A percentile compares a stretch with the other conserved stretches of the same genome.
Conservation (phyloP, 2,888 invertebrate genomes). For the Lasioglossum zephyrum region DNA sequence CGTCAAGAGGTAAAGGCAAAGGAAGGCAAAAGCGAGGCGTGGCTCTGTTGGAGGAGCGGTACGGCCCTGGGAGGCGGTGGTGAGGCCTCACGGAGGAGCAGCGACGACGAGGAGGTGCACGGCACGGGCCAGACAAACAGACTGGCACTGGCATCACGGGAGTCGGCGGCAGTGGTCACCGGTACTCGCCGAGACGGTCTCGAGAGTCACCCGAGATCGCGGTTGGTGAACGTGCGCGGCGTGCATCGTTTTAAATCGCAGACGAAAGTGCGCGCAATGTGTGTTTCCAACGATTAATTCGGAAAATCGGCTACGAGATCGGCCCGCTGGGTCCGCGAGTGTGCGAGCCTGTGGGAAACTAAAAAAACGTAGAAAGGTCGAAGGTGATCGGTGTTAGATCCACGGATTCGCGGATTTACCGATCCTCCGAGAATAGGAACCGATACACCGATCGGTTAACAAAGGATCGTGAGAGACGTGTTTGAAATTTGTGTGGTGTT, state of each 20-base stretch:
- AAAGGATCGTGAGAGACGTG: background rate
- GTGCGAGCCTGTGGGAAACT: background rate
- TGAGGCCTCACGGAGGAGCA: constrained; percentile 77
- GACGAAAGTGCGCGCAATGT: constrained; percentile 50
- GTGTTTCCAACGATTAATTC: background rate
- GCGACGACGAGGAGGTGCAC: constrained; percentile 71
- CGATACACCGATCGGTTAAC: background rate
- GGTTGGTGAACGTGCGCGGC: constrained; percentile 58
- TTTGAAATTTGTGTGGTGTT: background rate
- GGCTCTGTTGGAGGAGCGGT: constrained; percentile 64
- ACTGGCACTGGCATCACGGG: constrained; percentile 80
- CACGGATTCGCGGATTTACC: background rate
- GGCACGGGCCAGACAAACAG: constrained; percentile 80
- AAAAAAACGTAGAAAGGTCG: background rate
- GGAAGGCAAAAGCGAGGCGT: constrained; percentile 57
- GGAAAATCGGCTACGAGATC: background rate
- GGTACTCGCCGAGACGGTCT: constrained; percentile 62
- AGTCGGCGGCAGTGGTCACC: constrained; percentile 77
- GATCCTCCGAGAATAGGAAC: background rate
- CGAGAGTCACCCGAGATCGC: constrained; percentile 49
- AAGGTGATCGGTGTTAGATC: background rate
- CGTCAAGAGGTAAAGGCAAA: constrained; percentile 29
- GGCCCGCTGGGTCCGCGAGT: background rate
- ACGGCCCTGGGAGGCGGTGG: constrained; percentile 81
- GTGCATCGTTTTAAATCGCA: constrained; percentile 42